Percentiles rank a stretch among this genome's conserved stretches.
Evolutionary conservation across 2,113 vertebrate genomes (phyloP).

Genomic region (Corapipo altera): DNA sequence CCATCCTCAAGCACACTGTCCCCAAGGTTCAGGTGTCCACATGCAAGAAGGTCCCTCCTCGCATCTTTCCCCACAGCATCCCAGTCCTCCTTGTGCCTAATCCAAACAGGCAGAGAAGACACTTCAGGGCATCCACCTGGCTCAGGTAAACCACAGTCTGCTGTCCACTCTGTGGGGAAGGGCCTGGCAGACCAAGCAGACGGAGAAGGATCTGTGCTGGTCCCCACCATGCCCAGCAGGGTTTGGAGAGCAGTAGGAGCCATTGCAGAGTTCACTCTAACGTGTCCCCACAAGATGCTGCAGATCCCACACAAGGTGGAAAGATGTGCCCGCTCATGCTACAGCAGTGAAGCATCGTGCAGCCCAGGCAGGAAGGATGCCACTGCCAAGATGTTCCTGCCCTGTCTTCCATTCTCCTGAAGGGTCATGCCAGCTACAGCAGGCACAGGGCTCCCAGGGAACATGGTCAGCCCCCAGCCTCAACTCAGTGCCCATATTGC

Average conservation of each 20-base stretch:
- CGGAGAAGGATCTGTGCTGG: not conserved
- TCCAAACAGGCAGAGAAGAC: not conserved
- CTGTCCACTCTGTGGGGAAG: not conserved
- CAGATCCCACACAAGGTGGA: not conserved
- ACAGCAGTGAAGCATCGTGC: accelerated
- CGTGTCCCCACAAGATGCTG: accelerated
- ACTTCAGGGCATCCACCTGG: not conserved
- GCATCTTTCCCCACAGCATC: not conserved
- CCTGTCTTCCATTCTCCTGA: not conserved
- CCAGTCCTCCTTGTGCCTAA: not conserved
- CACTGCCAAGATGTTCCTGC: not conserved
- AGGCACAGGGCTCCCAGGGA: not conserved
- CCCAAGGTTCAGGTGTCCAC: not conserved
- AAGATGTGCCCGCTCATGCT: not conserved
- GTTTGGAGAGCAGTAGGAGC: not conserved
- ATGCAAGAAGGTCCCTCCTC: not conserved
- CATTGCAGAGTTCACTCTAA: not conserved
- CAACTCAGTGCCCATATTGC: accelerated
- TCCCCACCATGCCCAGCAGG: not conserved
- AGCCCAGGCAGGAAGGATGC: not conserved
- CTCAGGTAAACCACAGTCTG: accelerated
- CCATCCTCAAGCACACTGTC: accelerated
- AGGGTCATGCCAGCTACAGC: not conserved
- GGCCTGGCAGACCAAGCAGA: not conserved
- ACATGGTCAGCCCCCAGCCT: accelerated